phyloP scores from a whole-genome alignment of 1,140 invertebrate species.

The Caenorhabditis remanei region DNA sequence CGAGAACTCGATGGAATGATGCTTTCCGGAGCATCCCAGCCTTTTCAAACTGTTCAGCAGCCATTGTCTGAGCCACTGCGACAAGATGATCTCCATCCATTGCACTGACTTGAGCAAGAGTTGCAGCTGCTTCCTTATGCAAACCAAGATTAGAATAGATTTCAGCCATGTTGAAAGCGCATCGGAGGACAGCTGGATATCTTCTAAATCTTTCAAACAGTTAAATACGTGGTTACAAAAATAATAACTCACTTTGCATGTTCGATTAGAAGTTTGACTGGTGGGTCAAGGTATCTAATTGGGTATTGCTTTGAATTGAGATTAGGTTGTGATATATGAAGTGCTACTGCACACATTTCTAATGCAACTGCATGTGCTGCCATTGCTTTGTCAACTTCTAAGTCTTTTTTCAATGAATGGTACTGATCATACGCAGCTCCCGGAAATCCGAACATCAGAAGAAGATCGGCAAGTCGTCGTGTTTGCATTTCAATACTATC shows the following conservation, averaged over 20 bases:
- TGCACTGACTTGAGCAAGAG: background rate
- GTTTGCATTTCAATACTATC: conserved; percentile 94
- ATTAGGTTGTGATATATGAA: conserved; percentile 9
- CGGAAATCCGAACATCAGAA: conserved; percentile 96
- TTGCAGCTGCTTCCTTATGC: conserved; percentile 28
- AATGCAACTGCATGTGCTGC: conserved; percentile 82
- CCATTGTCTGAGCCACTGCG: conserved; percentile 37
- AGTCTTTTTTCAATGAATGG: conserved; percentile 94
- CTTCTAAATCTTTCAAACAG: background rate
- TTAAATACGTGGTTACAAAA: background rate
- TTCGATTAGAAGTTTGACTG: background rate
- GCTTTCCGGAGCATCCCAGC: conserved; percentile 55
- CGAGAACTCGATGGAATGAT: conserved; percentile 60
- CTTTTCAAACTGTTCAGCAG: conserved; percentile 56
- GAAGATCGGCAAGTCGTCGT: conserved; percentile 90
- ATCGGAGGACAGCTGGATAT: conserved; percentile 9
- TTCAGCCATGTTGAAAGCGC: conserved; percentile 15
- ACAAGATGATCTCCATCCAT: conserved; percentile 61
- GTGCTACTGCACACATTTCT: conserved; percentile 73
- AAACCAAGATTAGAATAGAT: conserved; percentile 13
- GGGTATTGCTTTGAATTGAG: conserved; percentile 6
- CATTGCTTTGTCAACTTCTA: conserved; percentile 95
- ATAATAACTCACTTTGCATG: conserved; percentile 13
- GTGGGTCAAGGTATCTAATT: conserved; percentile 15
- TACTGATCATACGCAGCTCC: conserved; percentile 91